Evolutionary conservation across 2,113 vertebrate genomes (phyloP), one percentile per base, ranked within the genome.

Genomic region (Psilopogon haemacephalus): DNA sequence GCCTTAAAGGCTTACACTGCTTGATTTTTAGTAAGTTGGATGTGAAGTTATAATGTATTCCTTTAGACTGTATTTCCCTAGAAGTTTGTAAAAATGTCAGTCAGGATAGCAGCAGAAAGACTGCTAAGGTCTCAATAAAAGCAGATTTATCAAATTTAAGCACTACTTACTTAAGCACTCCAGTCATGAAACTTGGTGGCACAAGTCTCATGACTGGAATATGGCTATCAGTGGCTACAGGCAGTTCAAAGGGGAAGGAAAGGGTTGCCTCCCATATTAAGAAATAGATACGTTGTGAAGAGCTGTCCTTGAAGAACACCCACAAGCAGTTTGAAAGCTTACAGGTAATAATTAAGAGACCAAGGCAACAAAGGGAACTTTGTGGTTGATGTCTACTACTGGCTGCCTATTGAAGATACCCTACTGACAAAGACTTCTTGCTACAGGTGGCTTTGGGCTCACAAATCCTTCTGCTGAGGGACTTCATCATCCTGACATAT

Each of bases 371-470:
- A 62, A 70, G 37, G 8, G 9, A 69, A 70, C 37, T n/a, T 70
- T 42, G n/a, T 69, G 23, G 42, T 8, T 60, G 38, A 12, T 38
- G 65, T 59, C 55, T 50, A 48, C 46, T 48, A 48, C 46, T 23
- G 6, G 46, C 11, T 48, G 46, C 46, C 46, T 48, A 48, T 23
- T 46, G 18, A 56, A 67, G 38, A 9, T 3, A 78, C 24, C 24
- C 60, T 65, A 33, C 4, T 42, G 30, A 33, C 2, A 1, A 55
- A 32, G 52, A 5, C 52, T 52, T 27, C 60, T 46, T 58, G 17
- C 55, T 50, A 60, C 23, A 32, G 33, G 5, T 59, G 27, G 15
- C 64, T 20, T 26, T 3, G 1, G 0, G 1, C 23, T 60, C 2
- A 0, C 40, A 59, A 54, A 12, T 16, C 58, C 54, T 59, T 3